Evolutionary conservation across 2,797 vertebrate species (phyloP).

Genomic region (Epinephelus awoara): DNA sequence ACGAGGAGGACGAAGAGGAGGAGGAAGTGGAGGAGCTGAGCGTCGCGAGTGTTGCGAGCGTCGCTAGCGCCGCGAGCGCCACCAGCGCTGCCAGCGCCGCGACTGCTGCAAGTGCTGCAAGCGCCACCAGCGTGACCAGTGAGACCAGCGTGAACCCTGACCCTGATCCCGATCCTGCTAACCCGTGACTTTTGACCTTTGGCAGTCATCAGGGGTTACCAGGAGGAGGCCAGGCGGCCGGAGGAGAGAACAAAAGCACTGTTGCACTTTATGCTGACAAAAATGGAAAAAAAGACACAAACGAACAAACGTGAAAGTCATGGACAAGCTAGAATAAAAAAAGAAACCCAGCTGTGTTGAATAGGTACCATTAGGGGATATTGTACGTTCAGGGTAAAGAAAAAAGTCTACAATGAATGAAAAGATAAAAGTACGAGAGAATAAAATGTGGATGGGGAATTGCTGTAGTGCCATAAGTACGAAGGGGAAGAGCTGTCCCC

Average conservation of each 20-base stretch:
- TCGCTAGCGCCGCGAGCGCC: slow-evolving; percentile 65
- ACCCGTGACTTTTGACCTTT: slow-evolving; percentile 66
- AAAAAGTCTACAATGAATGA: slow-evolving; percentile 58
- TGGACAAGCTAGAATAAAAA: slow-evolving; percentile 63
- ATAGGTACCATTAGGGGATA: slow-evolving; percentile 83
- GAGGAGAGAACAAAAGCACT: slow-evolving; percentile 95
- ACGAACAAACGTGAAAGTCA: slow-evolving; percentile 76
- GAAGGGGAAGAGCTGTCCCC: slow-evolving; percentile 78
- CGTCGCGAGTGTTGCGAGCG: slow-evolving; percentile 68
- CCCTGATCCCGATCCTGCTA: slow-evolving; percentile 48
- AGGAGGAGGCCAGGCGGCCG: slow-evolving; percentile 39
- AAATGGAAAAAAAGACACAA: slow-evolving; percentile 81
- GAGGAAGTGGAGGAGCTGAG: slow-evolving; percentile 79
- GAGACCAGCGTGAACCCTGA: slow-evolving; percentile 76
- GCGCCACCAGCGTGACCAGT: slow-evolving; percentile 36
- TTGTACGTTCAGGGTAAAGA: slow-evolving; percentile 89
- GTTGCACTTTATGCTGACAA: slow-evolving; percentile 98
- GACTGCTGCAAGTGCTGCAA: background rate
- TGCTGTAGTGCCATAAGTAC: slow-evolving; percentile 91
- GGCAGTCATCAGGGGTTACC: slow-evolving; percentile 37
- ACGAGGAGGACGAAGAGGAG: slow-evolving; percentile 64
- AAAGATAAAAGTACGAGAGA: slow-evolving; percentile 60
- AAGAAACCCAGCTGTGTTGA: slow-evolving; percentile 81
- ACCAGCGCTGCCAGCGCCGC: slow-evolving; percentile 39
- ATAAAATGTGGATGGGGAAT: slow-evolving; percentile 83